Percentiles rank a stretch among this genome's conserved stretches.
Conservation (phyloP, 2,113 vertebrate species). For the Acrocephalus arundinaceus region DNA sequence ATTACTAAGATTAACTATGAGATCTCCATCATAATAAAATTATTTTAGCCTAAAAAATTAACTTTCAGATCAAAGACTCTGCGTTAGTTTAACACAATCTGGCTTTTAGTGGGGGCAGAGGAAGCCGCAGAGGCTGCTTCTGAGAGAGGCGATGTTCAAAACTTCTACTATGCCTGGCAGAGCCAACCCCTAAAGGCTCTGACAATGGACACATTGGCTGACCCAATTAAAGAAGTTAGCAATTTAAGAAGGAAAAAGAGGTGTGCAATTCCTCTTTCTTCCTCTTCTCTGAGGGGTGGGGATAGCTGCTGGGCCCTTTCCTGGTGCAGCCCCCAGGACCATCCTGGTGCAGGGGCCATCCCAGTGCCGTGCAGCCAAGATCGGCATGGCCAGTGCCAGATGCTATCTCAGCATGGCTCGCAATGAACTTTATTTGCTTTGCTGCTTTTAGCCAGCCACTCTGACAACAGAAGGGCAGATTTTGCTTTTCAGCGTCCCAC, state of each 20-base stretch:
- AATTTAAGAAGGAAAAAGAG: too few species aligned
- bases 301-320: not conserved
- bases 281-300: not conserved
- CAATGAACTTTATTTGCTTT: not conserved
- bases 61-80: not conserved
- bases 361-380: too few species aligned
- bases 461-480: not conserved
- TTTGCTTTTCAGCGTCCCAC: not conserved
- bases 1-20: not conserved
- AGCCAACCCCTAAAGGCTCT: not conserved
- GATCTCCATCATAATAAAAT: too few species aligned
- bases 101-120: not conserved
- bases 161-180: not conserved
- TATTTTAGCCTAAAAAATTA: too few species aligned
- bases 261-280: not conserved
- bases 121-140: not conserved
- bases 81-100: not conserved
- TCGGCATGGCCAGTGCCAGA: not conserved
- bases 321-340: accelerated
- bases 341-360: not conserved
- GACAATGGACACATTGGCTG: not conserved
- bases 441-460: not conserved
- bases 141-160: not conserved
- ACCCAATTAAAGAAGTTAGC: not conserved
- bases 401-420: not conserved